phyloP scores from a whole-genome alignment of 92 coral and sea anemone genomes.

The Porites divaricata region DNA sequence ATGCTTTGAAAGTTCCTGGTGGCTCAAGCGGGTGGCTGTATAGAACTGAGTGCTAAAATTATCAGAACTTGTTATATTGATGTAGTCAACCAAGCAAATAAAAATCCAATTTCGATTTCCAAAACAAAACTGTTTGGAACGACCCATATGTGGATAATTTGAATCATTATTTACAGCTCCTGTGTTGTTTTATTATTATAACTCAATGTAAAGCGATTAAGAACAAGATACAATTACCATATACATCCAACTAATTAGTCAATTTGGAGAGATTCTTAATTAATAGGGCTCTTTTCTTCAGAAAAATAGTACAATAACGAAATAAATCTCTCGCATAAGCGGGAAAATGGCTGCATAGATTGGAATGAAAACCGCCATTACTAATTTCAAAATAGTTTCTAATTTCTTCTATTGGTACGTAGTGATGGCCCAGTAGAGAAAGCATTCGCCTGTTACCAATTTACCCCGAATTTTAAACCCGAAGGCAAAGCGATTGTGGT shows the following conservation, averaged over 20 bases:
- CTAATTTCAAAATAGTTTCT: too few relatives aligned
- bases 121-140: not conserved
- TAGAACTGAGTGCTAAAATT: not conserved
- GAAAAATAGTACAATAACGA: too few relatives aligned
- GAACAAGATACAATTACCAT: not conserved
- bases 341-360: too few relatives aligned
- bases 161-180: not conserved
- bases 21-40: constrained; percentile 31
- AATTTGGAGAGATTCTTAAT: not conserved
- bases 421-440: too few relatives aligned
- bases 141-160: not conserved
- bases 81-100: not conserved
- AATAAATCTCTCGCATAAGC: too few relatives aligned
- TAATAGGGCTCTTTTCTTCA: too few relatives aligned
- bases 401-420: too few relatives aligned
- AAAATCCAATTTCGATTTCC: not conserved
- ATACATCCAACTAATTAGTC: not conserved
- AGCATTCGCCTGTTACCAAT: too few relatives aligned
- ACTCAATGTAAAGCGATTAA: not conserved
- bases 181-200: not conserved
- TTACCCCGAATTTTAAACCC: too few relatives aligned
- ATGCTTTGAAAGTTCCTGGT: constrained; percentile 19
- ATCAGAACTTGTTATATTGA: too few relatives aligned
- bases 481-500: too few relatives aligned
- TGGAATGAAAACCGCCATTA: too few relatives aligned